phyloP scores from a whole-genome alignment of 1,140 invertebrate genomes.

The Drosophila nannoptera region DNA sequence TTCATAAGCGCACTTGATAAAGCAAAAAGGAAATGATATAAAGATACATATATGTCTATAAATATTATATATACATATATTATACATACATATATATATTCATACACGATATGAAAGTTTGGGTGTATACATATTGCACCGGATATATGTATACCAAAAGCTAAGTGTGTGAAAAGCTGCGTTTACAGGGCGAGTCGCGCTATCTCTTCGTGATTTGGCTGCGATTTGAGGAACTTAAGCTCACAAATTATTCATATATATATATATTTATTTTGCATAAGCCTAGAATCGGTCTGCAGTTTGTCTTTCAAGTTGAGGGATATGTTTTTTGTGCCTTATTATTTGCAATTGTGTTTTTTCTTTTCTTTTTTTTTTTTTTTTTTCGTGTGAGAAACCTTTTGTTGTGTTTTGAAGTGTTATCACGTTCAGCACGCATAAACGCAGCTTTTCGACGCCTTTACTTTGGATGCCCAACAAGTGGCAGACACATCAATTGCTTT shows the following conservation, averaged over 20 bases:
- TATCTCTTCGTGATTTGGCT: not conserved
- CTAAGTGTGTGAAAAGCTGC: slow-evolving; percentile 16
- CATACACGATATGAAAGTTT: slow-evolving; percentile 33
- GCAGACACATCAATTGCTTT: slow-evolving; percentile 7
- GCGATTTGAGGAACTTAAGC: slow-evolving; percentile 14
- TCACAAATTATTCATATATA: not conserved
- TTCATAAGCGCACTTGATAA: slow-evolving; percentile 69
- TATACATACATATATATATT: slow-evolving; percentile 4
- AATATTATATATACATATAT: not conserved
- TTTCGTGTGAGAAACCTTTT: slow-evolving; percentile 34
- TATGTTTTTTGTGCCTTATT: slow-evolving; percentile 26
- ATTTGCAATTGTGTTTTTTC: not conserved
- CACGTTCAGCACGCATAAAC: slow-evolving; percentile 33
- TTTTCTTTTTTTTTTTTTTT: slow-evolving; percentile 1
- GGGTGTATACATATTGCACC: slow-evolving; percentile 32
- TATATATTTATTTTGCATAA: not conserved
- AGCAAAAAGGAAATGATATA: slow-evolving; percentile 18
- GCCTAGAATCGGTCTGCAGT: slow-evolving; percentile 16
- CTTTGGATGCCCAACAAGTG: slow-evolving; percentile 43
- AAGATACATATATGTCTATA: not conserved
- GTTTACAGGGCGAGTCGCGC: slow-evolving; percentile 10
- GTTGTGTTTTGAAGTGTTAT: slow-evolving; percentile 16
- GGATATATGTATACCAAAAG: slow-evolving; percentile 3
- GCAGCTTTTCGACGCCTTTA: slow-evolving; percentile 14
- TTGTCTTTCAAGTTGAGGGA: slow-evolving; percentile 21